Base-by-base conservation (phyloP, 2,888 invertebrate species). In the Enoplolaimus lenunculus region DNA sequence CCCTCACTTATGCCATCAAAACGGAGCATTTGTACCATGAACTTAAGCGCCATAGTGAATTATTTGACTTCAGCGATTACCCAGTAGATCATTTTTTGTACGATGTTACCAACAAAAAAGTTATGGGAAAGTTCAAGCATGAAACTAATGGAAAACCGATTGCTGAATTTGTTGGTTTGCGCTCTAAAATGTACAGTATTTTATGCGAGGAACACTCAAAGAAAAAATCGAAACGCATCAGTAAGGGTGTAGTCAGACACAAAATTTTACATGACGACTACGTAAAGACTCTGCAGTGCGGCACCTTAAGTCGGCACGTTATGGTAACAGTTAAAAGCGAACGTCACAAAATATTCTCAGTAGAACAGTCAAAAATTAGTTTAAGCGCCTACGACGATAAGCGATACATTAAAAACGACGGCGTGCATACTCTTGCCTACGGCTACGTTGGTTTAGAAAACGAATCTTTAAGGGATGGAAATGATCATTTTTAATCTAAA, bases 111-210 rank as follows among this genome's bases (percentile, higher is more conserved):
- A 62, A 62, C n/a, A 62, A 30, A 28, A 62, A 62, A 31, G 64
- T 62, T 30, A 7, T 62, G 7, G 64, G 64, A 7, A 62, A 62
- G 64, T 31, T 62, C 30, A 62, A 62, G n/a, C 13, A 62, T n/a
- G 64, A 62, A n/a, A 31, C 30, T 7, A 28, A 7, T 7, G 7
- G 7, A 31, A n/a, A 62, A 28, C 29, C 33, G 7, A 62, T 62
- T 30, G 33, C 7, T 16, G 33, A 62, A 62, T 62, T 62, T 62
- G 7, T 13, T n/a, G 62, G 62, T 62, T 31, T 62, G 16, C 7
- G n/a, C 7, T 13, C 62, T 29, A 62, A 62, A 62, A 62, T 62
- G 62, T 62, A 62, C n/a, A 13, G 16, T 13, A 62, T 62, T 31
- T 16, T 16, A 62, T 62, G 62, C n/a, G n/a, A n/a, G n/a, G n/a